Evolutionary conservation across 2,888 invertebrate genomes (phyloP).

Genomic region (Elaeidobius kamerunicus): DNA sequence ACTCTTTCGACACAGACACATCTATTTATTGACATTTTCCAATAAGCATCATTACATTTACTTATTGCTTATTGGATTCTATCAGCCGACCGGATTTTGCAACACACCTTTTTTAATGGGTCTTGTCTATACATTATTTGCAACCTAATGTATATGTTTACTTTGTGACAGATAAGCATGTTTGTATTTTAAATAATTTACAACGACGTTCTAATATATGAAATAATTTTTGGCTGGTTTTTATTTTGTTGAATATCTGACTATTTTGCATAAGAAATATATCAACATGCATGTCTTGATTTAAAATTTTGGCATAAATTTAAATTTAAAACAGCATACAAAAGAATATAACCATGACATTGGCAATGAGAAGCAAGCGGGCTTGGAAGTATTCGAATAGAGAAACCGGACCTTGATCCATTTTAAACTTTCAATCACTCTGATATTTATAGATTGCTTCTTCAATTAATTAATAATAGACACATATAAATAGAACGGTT

Average conservation of each 20-base stretch:
- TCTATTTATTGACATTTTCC: conserved; percentile 14
- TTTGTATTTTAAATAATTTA: too few species aligned
- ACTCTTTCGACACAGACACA: conserved; percentile 4
- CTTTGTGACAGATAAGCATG: background rate
- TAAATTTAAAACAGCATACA: too few species aligned
- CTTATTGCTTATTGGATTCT: conserved; percentile 6
- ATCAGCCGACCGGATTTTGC: conserved; percentile 19
- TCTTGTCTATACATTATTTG: background rate
- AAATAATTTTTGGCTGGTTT: too few species aligned
- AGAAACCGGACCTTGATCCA: conserved; percentile 13
- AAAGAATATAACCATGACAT: too few species aligned
- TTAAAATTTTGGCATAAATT: too few species aligned
- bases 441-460: conserved; percentile 11
- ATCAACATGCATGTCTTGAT: too few species aligned
- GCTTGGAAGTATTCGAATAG: conserved; percentile 2
- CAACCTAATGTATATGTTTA: conserved; percentile 5
- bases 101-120: conserved; percentile 21
- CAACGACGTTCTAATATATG: too few species aligned
- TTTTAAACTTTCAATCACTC: conserved; percentile 13
- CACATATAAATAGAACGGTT: conserved; percentile 6
- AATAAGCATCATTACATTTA: conserved; percentile 11
- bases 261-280: too few species aligned
- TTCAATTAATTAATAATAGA: conserved; percentile 18
- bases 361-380: conserved; percentile 7
- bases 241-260: too few species aligned